Evolutionary conservation across 1,140 invertebrate species (phyloP).

Genomic region (Acromyrmex charruanus): DNA sequence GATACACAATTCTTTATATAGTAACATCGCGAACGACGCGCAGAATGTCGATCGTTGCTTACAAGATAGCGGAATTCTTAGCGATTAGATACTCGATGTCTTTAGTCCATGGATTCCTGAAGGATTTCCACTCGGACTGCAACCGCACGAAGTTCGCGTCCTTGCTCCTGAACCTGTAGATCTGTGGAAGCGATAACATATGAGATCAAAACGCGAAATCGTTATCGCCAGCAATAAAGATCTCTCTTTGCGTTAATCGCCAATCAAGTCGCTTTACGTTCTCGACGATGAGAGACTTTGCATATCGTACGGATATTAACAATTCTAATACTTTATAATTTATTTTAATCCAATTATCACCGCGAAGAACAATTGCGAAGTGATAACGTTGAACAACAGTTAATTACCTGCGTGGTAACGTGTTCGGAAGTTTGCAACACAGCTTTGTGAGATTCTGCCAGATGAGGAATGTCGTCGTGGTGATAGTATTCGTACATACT

Average conservation of each 20-base stretch:
- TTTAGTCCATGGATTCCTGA: constrained; percentile 97
- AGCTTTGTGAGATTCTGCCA: constrained; percentile 95
- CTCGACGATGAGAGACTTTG: not conserved
- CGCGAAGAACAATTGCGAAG: not conserved
- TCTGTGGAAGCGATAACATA: constrained; percentile 75
- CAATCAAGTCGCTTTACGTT: not conserved
- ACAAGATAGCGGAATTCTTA: constrained; percentile 92
- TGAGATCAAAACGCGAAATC: not conserved
- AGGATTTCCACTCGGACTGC: constrained; percentile 94
- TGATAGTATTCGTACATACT: constrained; percentile 98
- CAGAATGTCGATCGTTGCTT: constrained; percentile 75
- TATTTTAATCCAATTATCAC: constrained; percentile 14
- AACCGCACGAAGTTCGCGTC: constrained; percentile 91
- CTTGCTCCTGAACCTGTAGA: constrained; percentile 94
- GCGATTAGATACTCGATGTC: constrained; percentile 96
- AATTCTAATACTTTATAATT: not conserved
- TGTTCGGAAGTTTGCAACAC: constrained; percentile 90
- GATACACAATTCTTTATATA: not conserved
- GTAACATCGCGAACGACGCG: not conserved
- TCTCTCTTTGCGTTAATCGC: not conserved
- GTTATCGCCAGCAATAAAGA: not conserved
- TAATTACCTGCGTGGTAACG: constrained; percentile 88
- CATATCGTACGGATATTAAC: not conserved
- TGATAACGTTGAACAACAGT: not conserved
- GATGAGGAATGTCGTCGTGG: constrained; percentile 92